Percentiles rank a stretch among this genome's conserved stretches.
phyloP scores from a whole-genome alignment of 2,113 vertebrate genomes.

The Ranitomeya variabilis region DNA sequence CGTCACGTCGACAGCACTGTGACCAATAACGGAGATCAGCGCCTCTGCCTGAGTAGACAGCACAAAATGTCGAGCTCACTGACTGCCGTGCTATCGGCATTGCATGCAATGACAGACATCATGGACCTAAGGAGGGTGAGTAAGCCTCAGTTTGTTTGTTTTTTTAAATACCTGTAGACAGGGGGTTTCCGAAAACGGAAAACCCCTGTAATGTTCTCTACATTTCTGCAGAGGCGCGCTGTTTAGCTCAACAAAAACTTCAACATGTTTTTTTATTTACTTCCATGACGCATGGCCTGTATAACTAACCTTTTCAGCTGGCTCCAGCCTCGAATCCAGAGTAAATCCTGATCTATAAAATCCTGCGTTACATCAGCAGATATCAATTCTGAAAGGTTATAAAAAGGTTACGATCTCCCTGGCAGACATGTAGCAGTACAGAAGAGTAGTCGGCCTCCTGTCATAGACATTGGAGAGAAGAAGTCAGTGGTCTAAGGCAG shows the following conservation, averaged over 20 bases:
- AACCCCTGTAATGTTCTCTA: background rate
- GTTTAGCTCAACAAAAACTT: background rate
- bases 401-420: background rate
- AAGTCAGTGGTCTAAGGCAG: background rate
- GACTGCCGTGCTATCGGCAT: no score
- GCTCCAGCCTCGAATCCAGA: background rate
- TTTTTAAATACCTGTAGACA: no score
- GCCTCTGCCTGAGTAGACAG: no score
- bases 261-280: constrained; percentile 3
- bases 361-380: background rate
- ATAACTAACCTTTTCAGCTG: constrained; percentile 22
- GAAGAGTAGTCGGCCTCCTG: background rate
- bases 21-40: no score
- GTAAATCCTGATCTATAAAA: background rate
- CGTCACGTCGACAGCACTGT: no score
- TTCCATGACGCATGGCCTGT: background rate
- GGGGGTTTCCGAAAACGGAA: no score
- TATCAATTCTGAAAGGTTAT: constrained; percentile 4
- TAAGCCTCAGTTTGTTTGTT: no score
- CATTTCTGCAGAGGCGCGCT: background rate
- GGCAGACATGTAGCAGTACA: background rate
- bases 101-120: no score
- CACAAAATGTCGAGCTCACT: no score
- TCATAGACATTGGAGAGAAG: background rate
- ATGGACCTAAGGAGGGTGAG: no score